Evolutionary conservation across 2,113 vertebrate genomes (phyloP), one percentile per base, ranked within the genome.

Genomic region (Recurvirostra avosetta): DNA sequence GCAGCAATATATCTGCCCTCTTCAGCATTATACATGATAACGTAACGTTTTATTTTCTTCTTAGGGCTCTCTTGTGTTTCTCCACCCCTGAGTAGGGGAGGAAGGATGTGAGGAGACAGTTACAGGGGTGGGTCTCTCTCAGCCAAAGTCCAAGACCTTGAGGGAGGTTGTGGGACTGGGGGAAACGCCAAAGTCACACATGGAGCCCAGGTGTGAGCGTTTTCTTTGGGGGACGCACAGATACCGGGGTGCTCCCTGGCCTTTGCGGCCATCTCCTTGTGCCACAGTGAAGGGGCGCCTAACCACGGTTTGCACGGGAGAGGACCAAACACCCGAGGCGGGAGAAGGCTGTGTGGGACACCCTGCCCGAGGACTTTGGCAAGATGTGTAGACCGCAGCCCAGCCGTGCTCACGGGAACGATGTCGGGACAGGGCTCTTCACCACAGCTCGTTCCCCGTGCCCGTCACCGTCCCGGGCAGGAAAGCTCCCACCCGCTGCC

Each of bases 291-390:
- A 55, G 26, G 34, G 52, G 12, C 22, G 16, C 27, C 18, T 9
- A 9, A 1, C 20, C 50, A 1, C 0, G 75, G 9, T 6, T 59
- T 1, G 30, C 56, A 8, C 8, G 12, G 68, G 18, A 40, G 47
- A n/a, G 50, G 30, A 92, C 10, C 40, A 8, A 15, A 2, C 43
- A 3, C 32, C 53, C 6, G 4, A 32, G 22, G 21, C 26, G n/a
- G 11, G 30, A 29, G 43, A 65, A 38, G 49, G 72, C 76, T 15
- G 47, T 10, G 50, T 2, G n/a, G 38, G 41, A 83, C 71, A 25
- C 55, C 13, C 38, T 8, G 19, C 59, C 3, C 1, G 1, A 6
- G 41, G 55, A 34, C 4, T 1, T 12, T 0, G 61, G 15, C 11
- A 18, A 62, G 63, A 26, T 6, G 1, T 1, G 66, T 5, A 14